A percentile compares a stretch with the other conserved stretches of the same genome.
Evolutionary conservation across 2,888 invertebrate genomes (phyloP).

Genomic region (Ellobium chinense): DNA sequence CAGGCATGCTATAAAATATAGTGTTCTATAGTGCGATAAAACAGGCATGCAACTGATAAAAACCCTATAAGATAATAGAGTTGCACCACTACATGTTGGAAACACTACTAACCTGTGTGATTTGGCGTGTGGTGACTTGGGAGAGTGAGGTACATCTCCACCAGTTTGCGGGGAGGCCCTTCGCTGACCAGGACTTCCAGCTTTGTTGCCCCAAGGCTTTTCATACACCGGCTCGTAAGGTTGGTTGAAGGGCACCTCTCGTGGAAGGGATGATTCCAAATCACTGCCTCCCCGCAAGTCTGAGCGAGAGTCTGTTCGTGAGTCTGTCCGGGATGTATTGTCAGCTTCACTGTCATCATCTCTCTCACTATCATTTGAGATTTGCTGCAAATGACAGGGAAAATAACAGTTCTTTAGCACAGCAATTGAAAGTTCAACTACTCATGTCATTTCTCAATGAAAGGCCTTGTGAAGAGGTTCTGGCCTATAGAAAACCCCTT

Average conservation of each 20-base stretch:
- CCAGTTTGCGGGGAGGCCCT: constrained; percentile 34
- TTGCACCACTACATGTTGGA: background rate
- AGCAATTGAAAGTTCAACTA: background rate
- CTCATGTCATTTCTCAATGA: too few species aligned
- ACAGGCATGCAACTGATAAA: too few species aligned
- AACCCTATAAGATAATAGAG: background rate
- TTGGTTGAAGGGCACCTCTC: constrained; percentile 38
- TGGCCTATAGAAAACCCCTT: background rate
- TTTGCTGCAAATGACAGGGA: constrained; percentile 81
- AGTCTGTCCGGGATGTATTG: constrained; percentile 65
- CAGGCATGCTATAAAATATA: too few species aligned
- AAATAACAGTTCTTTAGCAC: background rate
- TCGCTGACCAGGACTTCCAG: constrained; percentile 47
- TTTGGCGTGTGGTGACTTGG: constrained; percentile 79
- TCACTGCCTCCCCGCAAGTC: constrained; percentile 57
- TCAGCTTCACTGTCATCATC: constrained; percentile 70
- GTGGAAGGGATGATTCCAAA: constrained; percentile 45
- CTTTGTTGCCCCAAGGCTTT: constrained; percentile 56
- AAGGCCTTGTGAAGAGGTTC: background rate
- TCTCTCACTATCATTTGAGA: constrained; percentile 68
- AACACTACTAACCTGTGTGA: constrained; percentile 72
- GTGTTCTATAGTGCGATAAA: too few species aligned
- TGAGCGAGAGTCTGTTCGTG: constrained; percentile 64
- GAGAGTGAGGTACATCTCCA: constrained; percentile 47
- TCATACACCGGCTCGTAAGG: constrained; percentile 56